Conservation (phyloP, 2,888 invertebrate species). For the Podotricha telesiphe region DNA sequence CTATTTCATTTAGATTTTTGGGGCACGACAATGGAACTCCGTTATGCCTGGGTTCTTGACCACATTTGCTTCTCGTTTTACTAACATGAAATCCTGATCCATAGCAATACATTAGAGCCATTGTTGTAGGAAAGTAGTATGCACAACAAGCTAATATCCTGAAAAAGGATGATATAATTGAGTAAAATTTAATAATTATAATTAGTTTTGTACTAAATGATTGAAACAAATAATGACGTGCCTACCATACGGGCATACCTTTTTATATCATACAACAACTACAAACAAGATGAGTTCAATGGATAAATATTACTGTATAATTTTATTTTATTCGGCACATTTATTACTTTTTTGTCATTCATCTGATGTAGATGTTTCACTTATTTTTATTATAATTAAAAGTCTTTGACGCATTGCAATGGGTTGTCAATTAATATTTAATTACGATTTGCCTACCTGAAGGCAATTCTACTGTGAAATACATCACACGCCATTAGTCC, state of each 20-base stretch:
- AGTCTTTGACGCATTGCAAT: background rate
- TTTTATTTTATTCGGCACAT: too few species aligned
- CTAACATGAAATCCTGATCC: constrained; percentile 95
- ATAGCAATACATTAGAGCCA: constrained; percentile 96
- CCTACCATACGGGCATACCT: too few species aligned
- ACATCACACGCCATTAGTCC: constrained; percentile 95
- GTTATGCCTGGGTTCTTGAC: constrained; percentile 67
- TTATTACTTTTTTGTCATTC: too few species aligned
- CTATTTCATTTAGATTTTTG: constrained; percentile 62
- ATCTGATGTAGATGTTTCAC: too few species aligned
- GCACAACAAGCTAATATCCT: constrained; percentile 93
- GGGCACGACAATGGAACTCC: constrained; percentile 70
- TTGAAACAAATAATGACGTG: too few species aligned
- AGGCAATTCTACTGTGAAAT: constrained; percentile 90
- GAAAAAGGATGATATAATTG: constrained; percentile 52
- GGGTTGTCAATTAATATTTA: background rate
- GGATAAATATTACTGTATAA: too few species aligned
- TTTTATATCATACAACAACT: too few species aligned
- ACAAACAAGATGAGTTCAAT: too few species aligned
- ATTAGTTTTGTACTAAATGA: too few species aligned
- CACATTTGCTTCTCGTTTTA: constrained; percentile 87
- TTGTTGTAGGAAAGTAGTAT: constrained; percentile 95
- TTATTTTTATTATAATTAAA: background rate
- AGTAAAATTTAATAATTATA: background rate
- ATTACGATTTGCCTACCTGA: constrained; percentile 71